Evolutionary conservation across 2,888 invertebrate species (phyloP), one percentile per base, ranked within the genome.

Genomic region (Melipona bicolor): DNA sequence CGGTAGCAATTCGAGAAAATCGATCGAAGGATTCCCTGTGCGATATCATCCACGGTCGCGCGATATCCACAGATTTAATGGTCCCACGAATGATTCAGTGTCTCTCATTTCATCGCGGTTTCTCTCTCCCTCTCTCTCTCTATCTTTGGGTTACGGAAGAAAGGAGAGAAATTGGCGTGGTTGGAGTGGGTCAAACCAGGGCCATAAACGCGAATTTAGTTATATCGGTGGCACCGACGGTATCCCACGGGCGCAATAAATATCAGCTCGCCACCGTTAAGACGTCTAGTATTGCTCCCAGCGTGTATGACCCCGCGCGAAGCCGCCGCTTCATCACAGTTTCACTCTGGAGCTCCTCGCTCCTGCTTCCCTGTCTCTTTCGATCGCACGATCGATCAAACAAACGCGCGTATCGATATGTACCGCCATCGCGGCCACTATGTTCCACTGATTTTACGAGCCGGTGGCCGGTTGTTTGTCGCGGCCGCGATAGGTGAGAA

Each of bases 161-260:
- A 87, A 77, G 27, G 71, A 83, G 77, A 79, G 80, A 81, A 86
- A 86, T 69, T 73, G 70, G 49, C 67, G 43, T 11, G 68, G 62
- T 49, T 59, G 69, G 62, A 76, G 77, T 27, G 70, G 81, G 79
- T 82, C 82, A 76, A 59, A 82, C 52, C 75, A 49, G 69, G 74
- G 79, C 79, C 89, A 86, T 90, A 90, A 89, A 89, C 87, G 92
- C 90, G 93, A 93, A 92, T 93, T 93, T 92, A 93, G 92, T 93
- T 93, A 91, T 91, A 92, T 88, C 89, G 90, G 85, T 83, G 84
- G 74, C 83, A 88, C 84, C 88, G 87, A 83, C 87, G 79, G 73
- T 86, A 86, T 92, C 93, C 90, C 93, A 75, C 62, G 92, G 88
- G 93, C 84, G 86, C 84, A 90, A 93, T 93, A 93, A 93, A 93